Conservation (phyloP, 1,140 invertebrate genomes). For the silkworm (Bombyx mori) region ASM3026992v2 NC_085110.1:12508001-12508500, state of each 20-base stretch:
- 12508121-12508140: conserved; percentile 12
- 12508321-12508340: no score
- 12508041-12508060: conserved; percentile 2
- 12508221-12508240: conserved; percentile 52
- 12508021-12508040: no score
- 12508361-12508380: conserved; percentile 10
- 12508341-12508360: neutral
- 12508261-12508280: conserved; percentile 32
- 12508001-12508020: no score
- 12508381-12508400: conserved; percentile 62
- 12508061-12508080: conserved; percentile 12
- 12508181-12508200: conserved; percentile 59
- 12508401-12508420: conserved; percentile 66
- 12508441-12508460: conserved; percentile 65
- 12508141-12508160: conserved; percentile 28
- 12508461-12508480: conserved; percentile 65
- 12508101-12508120: conserved; percentile 30
- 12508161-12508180: conserved; percentile 53
- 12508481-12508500: conserved; percentile 67
- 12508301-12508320: conserved; percentile 18
- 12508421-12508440: conserved; percentile 48
- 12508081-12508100: conserved; percentile 13
- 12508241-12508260: conserved; percentile 55
- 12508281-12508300: conserved; percentile 31
- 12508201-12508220: conserved; percentile 53